Percentiles rank a stretch among this genome's conserved stretches.
Evolutionary conservation across 2,888 invertebrate genomes (phyloP).

Genomic region (Clunio marinus): DNA sequence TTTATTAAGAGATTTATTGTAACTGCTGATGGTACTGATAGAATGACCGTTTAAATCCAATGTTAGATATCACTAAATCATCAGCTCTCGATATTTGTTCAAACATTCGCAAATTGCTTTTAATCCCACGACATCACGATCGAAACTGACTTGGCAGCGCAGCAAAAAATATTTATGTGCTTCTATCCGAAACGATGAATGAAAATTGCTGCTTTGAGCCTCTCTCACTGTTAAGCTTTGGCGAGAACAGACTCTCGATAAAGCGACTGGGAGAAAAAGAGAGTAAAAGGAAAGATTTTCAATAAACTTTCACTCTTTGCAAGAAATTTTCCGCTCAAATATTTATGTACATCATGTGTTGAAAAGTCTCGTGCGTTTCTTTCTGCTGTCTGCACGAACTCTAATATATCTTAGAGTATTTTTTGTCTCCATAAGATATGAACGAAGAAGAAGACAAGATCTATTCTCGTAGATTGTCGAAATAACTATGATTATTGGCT

Average conservation of each 20-base stretch:
- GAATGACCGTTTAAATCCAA: constrained; percentile 10
- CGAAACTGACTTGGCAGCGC: background rate
- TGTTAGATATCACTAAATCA: background rate
- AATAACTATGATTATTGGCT: no score
- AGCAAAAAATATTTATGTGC: background rate
- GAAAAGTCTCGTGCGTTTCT: no score
- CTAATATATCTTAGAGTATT: no score
- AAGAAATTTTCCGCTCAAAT: no score
- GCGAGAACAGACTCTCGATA: background rate
- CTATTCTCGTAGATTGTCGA: no score
- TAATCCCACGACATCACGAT: constrained; percentile 16
- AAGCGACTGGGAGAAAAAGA: background rate
- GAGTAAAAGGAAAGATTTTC: background rate
- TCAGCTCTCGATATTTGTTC: background rate
- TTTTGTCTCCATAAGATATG: no score
- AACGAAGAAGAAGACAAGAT: no score
- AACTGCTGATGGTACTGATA: background rate
- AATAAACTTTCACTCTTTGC: background rate
- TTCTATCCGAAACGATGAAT: background rate
- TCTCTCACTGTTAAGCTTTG: background rate
- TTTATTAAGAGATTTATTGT: no score
- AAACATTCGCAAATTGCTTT: no score
- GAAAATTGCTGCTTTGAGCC: constrained; percentile 8
- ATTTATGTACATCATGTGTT: no score
- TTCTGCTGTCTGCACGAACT: no score